Evolutionary conservation across 2,113 vertebrate species (phyloP).

Genomic region (Galemys pyrenaicus): DNA sequence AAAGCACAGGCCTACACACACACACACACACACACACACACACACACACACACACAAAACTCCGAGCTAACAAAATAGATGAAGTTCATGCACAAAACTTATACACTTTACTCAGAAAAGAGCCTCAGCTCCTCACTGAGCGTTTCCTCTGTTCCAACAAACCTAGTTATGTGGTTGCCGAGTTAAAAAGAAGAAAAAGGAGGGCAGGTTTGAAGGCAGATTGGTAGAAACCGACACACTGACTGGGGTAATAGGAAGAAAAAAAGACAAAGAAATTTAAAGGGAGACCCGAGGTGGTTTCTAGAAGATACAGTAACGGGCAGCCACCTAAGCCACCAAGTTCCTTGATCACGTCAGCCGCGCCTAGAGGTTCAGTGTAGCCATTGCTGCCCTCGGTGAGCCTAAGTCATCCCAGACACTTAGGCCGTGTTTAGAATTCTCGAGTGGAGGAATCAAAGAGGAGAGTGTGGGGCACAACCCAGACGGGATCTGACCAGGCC

Average conservation of each 20-base stretch:
- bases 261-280: background rate
- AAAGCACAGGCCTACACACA: background rate
- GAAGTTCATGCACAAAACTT: background rate
- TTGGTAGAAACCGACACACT: background rate
- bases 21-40: background rate
- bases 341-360: background rate
- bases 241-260: background rate
- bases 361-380: background rate
- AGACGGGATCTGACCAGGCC: too few species aligned
- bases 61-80: too few species aligned
- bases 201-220: background rate
- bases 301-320: background rate
- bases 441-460: background rate
- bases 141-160: conserved; percentile 25
- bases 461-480: background rate
- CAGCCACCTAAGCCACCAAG: background rate
- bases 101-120: background rate
- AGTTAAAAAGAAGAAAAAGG: background rate
- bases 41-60: too few species aligned
- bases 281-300: background rate
- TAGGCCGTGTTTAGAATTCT: background rate
- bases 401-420: conserved; percentile 29
- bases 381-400: background rate
- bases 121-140: background rate
- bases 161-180: background rate